Conservation (phyloP, 1,140 invertebrate species). For the Plodia interpunctella region DNA sequence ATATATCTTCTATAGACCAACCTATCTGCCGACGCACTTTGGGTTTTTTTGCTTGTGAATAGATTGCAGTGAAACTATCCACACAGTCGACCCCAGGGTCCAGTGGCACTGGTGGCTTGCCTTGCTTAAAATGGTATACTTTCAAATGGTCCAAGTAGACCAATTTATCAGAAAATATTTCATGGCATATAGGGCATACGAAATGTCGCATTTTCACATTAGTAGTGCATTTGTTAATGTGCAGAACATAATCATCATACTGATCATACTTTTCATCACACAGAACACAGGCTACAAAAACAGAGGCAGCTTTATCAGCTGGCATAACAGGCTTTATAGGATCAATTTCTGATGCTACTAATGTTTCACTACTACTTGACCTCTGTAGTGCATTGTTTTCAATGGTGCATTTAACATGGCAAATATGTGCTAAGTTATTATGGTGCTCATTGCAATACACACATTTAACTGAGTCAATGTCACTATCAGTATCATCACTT, state of each 20-base stretch:
- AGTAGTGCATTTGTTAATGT: constrained; percentile 64
- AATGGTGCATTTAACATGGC: constrained; percentile 62
- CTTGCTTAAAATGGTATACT: constrained; percentile 38
- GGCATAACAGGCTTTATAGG: constrained; percentile 24
- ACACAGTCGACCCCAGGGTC: constrained; percentile 58
- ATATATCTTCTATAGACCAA: constrained; percentile 72
- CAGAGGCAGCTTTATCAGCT: constrained; percentile 26
- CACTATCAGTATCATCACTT: constrained; percentile 71
- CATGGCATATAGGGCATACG: constrained; percentile 66
- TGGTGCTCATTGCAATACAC: constrained; percentile 62
- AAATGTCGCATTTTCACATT: constrained; percentile 70
- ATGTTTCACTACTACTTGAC: constrained; percentile 62
- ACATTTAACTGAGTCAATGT: constrained; percentile 67
- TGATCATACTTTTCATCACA: constrained; percentile 62
- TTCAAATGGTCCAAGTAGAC: constrained; percentile 58
- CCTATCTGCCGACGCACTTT: constrained; percentile 65
- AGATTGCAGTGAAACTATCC: constrained; percentile 54
- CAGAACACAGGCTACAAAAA: constrained; percentile 57
- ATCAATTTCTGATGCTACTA: constrained; percentile 54
- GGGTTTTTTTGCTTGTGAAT: constrained; percentile 56
- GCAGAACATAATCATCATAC: constrained; percentile 62
- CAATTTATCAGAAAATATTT: constrained; percentile 56
- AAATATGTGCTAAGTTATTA: constrained; percentile 53
- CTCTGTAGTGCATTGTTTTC: constrained; percentile 53
- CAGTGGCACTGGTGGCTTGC: constrained; percentile 9